A percentile compares a stretch with the other conserved stretches of the same genome.
phyloP scores from a whole-genome alignment of 2,113 vertebrate genomes.

The Globicephala melas region DNA sequence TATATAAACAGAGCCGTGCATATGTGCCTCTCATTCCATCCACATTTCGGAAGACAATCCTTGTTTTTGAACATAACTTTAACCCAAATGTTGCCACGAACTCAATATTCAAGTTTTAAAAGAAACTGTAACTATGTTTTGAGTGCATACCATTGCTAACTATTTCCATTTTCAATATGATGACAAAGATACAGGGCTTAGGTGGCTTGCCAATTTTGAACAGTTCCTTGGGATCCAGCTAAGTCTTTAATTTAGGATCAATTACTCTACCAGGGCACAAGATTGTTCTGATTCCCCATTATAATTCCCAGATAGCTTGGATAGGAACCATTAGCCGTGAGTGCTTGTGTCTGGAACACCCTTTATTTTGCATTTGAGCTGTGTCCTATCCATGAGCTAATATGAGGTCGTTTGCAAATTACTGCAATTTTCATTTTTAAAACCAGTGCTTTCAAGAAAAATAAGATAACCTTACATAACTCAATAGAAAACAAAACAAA shows the following conservation, averaged over 20 bases:
- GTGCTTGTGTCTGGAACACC: too few relatives aligned
- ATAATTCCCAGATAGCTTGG: not conserved
- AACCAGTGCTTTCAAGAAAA: not conserved
- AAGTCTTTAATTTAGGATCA: not conserved
- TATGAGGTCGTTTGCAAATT: not conserved
- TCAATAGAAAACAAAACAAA: not conserved
- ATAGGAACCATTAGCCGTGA: accelerated
- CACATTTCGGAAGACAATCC: not conserved
- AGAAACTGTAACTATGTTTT: not conserved
- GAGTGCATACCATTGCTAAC: not conserved
- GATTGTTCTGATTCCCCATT: not conserved
- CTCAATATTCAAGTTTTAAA: not conserved
- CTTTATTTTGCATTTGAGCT: not conserved
- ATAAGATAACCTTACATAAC: not conserved
- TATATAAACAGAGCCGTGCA: accelerated
- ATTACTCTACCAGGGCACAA: not conserved
- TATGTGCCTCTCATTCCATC: accelerated
- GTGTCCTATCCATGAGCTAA: not conserved
- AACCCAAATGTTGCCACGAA: not conserved
- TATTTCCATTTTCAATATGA: not conserved
- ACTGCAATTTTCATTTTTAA: not conserved
- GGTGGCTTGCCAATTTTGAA: not conserved
- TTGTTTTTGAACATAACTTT: not conserved
- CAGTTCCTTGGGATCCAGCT: not conserved
- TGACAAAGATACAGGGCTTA: not conserved